Evolutionary conservation across 2,113 vertebrate genomes (phyloP), one percentile per base, ranked within the genome.

Genomic region (Clarias gariepinus): DNA sequence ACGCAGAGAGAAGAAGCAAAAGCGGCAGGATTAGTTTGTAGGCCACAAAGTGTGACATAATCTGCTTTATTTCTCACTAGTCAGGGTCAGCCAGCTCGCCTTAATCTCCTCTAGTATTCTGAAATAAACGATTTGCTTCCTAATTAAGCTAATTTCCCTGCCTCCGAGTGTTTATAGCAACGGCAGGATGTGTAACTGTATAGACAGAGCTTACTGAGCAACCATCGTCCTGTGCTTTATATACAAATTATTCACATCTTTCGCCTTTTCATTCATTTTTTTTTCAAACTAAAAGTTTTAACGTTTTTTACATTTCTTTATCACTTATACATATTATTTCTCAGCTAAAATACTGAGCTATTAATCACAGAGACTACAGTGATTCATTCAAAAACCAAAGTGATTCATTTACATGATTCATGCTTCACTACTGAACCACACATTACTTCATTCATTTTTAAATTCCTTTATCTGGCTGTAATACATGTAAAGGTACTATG

Each of bases 1-100:
- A 57, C 64, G 64, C 76, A 58, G 52, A 68, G 79, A 52, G 41
- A n/a, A 18, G 16, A 47, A 47, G 47, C 47, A 7, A 77, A 71
- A 85, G 73, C 73, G 69, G 79, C 80, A 82, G 87, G 87, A 83
- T 89, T 90, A 86, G 68, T 73, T 30, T 76, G 30, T 82, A 85
- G 77, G 25, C 83, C 83, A 85, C 30, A 83, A 86, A 66, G 58
- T 85, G 86, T 88, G 86, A 88, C 86, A 89, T 88, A 88, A 90
- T 55, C 84, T 81, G 82, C 55, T 60, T 86, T 86, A 88, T 87
- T 90, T 23, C 18, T 64, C 21, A 55, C 1, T 33, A n/a, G 41
- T 25, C 25, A 58, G 58, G 18, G 18, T 25, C 57, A 76, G 28
- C 19, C 61, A 47, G 9, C 63, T 30, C 28, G 18, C 21, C 10